phyloP scores from a whole-genome alignment of 2,113 vertebrate genomes.

The Nyctibius bracteatus region DNA sequence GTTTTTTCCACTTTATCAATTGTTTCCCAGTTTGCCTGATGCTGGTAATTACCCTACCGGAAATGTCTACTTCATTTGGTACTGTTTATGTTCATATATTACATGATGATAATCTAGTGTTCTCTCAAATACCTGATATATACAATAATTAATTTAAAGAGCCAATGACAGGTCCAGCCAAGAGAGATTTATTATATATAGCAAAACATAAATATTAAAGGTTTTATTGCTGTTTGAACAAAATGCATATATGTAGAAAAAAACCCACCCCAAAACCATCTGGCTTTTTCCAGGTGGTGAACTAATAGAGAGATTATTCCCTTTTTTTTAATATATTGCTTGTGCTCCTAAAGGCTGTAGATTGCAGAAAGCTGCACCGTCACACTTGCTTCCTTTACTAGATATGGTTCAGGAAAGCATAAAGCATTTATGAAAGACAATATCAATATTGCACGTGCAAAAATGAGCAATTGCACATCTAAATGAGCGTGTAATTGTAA shows the following conservation, averaged over 20 bases:
- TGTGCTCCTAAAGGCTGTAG: neutral
- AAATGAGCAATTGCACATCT: neutral
- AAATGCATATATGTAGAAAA: neutral
- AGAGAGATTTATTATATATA: neutral
- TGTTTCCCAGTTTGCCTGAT: neutral
- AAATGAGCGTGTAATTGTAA: conserved; percentile 34
- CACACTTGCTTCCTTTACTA: neutral
- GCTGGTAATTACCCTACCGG: neutral
- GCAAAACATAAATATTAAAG: neutral
- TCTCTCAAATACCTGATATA: neutral
- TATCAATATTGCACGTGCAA: neutral
- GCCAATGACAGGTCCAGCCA: neutral
- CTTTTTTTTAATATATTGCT: neutral
- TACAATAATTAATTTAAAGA: neutral
- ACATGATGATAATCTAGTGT: neutral
- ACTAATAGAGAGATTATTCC: neutral
- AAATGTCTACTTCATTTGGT: neutral
- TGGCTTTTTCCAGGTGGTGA: neutral
- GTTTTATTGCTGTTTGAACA: neutral
- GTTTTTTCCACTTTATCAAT: neutral
- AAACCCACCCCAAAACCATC: neutral
- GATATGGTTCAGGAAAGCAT: neutral
- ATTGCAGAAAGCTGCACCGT: neutral
- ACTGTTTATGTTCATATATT: neutral
- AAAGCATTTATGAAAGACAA: neutral